Base-by-base conservation (phyloP, 2,113 vertebrate species). In the Canis aureus region DNA sequence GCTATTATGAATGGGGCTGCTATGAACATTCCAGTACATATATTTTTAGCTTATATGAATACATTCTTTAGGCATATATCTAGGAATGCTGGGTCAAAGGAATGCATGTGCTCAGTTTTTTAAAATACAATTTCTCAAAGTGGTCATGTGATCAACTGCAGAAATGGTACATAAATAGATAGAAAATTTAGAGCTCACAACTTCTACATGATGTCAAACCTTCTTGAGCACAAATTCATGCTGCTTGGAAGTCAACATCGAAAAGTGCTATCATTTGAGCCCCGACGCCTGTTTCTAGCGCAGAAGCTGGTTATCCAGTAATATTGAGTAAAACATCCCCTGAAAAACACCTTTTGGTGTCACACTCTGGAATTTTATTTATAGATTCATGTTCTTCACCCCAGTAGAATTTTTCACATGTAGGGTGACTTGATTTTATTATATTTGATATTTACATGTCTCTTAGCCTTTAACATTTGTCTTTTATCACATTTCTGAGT, bases 401-500 rank as follows among this genome's bases (percentile, higher is more conserved):
- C 22, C 62, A 62, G 2, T 51, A 84, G n/a, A 93, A 78, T 89
- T 91, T 74, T 92, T 57, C 17, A 62, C 38, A 74, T 67, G 16
- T 64, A 67, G 19, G 55, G n/a, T 92, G 38, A 73, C 88, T 76
- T 60, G 11, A 87, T 95, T 96, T 86, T 89, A 94, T 97, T 94
- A 80, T 35, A 94, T 59, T 86, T 95, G 74, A 59, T 95, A 92
- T 95, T 97, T 97, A 85, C n/a, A 80, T 89, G 95, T 69, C 25
- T 69, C 74, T 97, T 97, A 38, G 49, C 27, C 59, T 96, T 97
- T 96, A 96, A 53, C 55, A 91, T 80, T 89, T 49, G 96, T 91
- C 89, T 97, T 91, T 94, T 74, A 84, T 84, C 85, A 96, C 82
- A 96, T 53, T 93, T 93, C 19, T 84, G n/a, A 53, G n/a, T 88